Base-by-base conservation (phyloP, 2,797 vertebrate genomes). In the Poliocrania exsul region DNA sequence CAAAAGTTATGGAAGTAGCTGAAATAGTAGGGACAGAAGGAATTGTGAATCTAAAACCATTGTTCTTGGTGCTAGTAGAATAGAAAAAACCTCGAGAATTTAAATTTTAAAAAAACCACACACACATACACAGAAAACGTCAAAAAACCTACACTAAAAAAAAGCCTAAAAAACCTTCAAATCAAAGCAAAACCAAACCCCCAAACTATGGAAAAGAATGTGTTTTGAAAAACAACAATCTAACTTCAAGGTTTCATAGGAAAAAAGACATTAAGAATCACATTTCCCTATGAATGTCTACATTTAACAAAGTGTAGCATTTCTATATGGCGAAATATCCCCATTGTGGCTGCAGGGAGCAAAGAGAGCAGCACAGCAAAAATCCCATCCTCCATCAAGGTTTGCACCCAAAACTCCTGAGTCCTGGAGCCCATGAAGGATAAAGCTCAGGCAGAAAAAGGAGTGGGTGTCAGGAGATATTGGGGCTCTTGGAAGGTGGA, bases 401-500 rank as follows among this genome's bases (percentile, higher is more conserved):
- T 94, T 51, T 87, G 46, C 26, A 46, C 13, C 19, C 37, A 33
- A 5, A 23, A 10, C 23, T 85, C 29, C 37, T 50, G 29, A 40
- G 16, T 75, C 9, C 61, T n/a, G 37, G 42, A 78, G 46, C 61
- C 33, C 15, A 11, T 13, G 4, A 4, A 56, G 24, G 35, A 28
- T 61, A n/a, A 71, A 58, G 21, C 46, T 87, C 13, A 56, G 47
- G 10, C 60, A 17, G 67, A 47, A 74, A 65, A 65, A 10, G 53
- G 24, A 28, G 11, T 10, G 20, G 26, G 71, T 75, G 72, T 67
- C 29, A 49, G 33, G 42, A 83, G 61, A 46, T 35, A 31, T 19
- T 13, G 82, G 78, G 80, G 56, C 69, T 80, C 75, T 92, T 86
- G n/a, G 38, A n/a, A 70, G 78, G 95, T 88, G 86, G 62, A 81